Evolutionary conservation across 2,113 vertebrate species (phyloP), one percentile per base, ranked within the genome.

Genomic region (Shinisaurus crocodilurus): DNA sequence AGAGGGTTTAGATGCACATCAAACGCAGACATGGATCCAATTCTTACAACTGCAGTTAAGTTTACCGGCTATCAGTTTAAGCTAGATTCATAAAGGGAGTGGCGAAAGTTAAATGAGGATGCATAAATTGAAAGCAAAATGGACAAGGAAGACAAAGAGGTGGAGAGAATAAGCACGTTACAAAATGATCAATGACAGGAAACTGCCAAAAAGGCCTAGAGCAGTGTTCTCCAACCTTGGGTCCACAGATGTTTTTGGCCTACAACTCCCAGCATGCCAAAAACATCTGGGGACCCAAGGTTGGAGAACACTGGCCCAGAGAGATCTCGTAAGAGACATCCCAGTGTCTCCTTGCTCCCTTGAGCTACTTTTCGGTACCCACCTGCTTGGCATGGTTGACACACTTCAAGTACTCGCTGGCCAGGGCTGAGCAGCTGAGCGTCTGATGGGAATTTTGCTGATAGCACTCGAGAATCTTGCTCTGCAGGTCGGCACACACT

Each of bases 321-420:
- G 45, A 57, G 27, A 40, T 23, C 79, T 74, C 16, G 0, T 5
- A 2, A 40, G 70, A 63, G 6, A 20, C 57, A 32, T 10, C 3
- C 15, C 2, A 6, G 43, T 20, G 8, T 13, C n/a, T n/a, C n/a
- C n/a, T n/a, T n/a, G n/a, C n/a, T 13, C 9, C 29, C 18, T 8
- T 10, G 0, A 8, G 5, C 63, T n/a, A 85, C 89, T 15, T 37
- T 7, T 0, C 0, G 20, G 82, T 2, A 92, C 97, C 84, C 85
- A 99, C 99, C 98, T 99, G 98, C 97, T 99, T 99, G 95, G 98
- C 97, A 50, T 97, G 96, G 89, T 98, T 98, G 96, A 99, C 98
- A 91, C 99, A 99, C 93, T 96, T 98, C 87, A 99, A 96, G 96
- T 99, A 99, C 81, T 97, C 98, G 87, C 90, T 96, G 50, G 99